phyloP scores from a whole-genome alignment of 53 echinoderm and acorn worm species.

The Zoroaster sp. region DNA sequence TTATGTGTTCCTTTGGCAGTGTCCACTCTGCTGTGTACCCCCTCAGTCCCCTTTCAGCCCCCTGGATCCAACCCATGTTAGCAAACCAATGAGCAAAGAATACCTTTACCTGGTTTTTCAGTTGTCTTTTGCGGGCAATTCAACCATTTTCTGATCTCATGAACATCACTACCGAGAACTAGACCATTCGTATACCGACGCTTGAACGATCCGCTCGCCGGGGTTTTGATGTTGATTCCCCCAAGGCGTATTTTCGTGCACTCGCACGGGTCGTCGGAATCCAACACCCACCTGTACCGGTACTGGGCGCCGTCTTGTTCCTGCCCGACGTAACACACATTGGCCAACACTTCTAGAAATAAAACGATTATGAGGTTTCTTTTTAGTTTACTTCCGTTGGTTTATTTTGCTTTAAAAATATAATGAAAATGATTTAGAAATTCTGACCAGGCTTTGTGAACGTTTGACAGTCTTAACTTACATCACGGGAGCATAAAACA shows the following conservation, averaged over 20 bases:
- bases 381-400: no score
- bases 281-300: neutral
- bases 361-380: no score
- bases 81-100: no score
- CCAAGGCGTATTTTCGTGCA: conserved; percentile 14
- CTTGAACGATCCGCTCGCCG: neutral
- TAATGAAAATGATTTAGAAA: neutral
- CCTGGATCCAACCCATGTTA: no score
- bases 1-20: no score
- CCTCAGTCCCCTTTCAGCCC: no score
- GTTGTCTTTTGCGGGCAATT: neutral
- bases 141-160: neutral
- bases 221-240: neutral
- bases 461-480: no score
- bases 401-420: no score
- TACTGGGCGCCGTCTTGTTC: neutral
- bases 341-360: neutral
- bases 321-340: conserved; percentile 3
- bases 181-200: neutral
- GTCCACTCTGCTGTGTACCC: no score
- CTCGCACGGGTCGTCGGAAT: neutral
- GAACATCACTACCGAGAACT: neutral
- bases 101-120: neutral
- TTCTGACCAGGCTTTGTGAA: neutral
- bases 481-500: no score